Evolutionary conservation across 2,888 invertebrate species (phyloP).

Genomic region (Eilema depressum): DNA sequence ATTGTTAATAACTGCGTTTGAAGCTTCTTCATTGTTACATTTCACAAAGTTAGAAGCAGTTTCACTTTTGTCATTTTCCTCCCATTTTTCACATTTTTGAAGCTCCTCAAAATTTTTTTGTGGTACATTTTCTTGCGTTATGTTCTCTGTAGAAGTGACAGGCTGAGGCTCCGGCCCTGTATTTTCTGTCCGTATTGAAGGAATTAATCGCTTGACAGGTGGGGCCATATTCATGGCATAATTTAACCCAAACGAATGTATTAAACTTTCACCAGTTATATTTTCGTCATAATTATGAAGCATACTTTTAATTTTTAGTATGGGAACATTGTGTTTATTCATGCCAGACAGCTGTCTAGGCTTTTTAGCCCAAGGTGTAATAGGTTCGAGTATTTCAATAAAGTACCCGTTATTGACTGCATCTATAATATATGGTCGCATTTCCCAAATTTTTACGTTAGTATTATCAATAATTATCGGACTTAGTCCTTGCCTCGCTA

Average conservation of each 20-base stretch:
- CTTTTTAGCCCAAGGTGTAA: constrained; percentile 90
- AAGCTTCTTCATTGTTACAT: too few species aligned
- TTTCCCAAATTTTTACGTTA: constrained; percentile 94
- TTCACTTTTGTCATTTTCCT: constrained; percentile 41
- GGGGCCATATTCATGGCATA: constrained; percentile 77
- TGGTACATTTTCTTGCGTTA: background rate
- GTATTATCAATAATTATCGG: constrained; percentile 97
- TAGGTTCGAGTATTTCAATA: constrained; percentile 93
- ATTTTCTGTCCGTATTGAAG: constrained; percentile 34
- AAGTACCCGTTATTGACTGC: constrained; percentile 91
- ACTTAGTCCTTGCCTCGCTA: constrained; percentile 88
- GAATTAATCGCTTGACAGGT: constrained; percentile 77
- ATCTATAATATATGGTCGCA: constrained; percentile 90
- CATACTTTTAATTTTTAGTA: constrained; percentile 89
- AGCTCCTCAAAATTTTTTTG: constrained; percentile 67
- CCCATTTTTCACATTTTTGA: constrained; percentile 72
- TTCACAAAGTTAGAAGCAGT: too few species aligned
- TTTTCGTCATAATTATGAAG: constrained; percentile 85
- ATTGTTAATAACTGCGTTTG: constrained; percentile 19
- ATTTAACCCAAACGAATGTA: constrained; percentile 67
- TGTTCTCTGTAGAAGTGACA: background rate
- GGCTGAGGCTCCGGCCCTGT: constrained; percentile 18
- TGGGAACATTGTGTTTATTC: constrained; percentile 91
- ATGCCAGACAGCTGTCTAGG: constrained; percentile 87
- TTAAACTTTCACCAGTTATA: constrained; percentile 77